Base-by-base conservation (phyloP, 2,797 vertebrate genomes). In the Peromyscus aztecus region DNA sequence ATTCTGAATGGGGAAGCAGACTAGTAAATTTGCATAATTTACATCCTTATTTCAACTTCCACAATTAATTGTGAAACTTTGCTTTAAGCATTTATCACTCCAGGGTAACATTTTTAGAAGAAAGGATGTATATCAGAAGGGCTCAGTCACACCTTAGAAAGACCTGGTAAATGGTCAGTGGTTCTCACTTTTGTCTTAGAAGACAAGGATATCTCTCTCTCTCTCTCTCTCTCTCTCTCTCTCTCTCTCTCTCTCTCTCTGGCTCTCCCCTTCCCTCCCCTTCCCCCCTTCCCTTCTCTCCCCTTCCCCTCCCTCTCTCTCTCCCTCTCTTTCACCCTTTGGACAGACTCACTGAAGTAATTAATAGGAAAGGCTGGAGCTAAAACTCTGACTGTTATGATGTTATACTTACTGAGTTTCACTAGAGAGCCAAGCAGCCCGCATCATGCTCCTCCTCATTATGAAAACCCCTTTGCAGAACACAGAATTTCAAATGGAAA, bases 311-410 rank as follows among this genome's bases (percentile, higher is more conserved):
- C 40, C 6, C 2, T 6, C 69, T 52, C 23, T 0, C 2, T 49
- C n/a, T 73, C 13, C 34, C 52, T 71, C 46, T 67, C 23, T 40
- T 17, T 76, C 40, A 11, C 89, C 94, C 21, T 95, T 78, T 91
- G 71, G 69, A 80, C 61, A 96, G 69, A 95, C 80, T 90, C 82
- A 76, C n/a, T 52, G 69, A 92, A 89, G 40, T 94, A 92, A 81
- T 73, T 83, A 89, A 81, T 21, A 85, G 52, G 61, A 73, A 92
- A 89, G 0, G 2, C n/a, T 37, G 59, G 27, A 57, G 89, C 31
- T 93, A 73, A 82, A 92, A 43, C 78, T 78, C 75, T 23, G 73
- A n/a, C 4, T 90, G 14, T 93, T 82, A 82, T 14, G 63, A 65
- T 43, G 88, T 92, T 96, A 19, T 21, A 57, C 37, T 34, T 29